Evolutionary conservation across 2,797 vertebrate species (phyloP), one percentile per base, ranked within the genome.

Genomic region (Microhierax caerulescens): DNA sequence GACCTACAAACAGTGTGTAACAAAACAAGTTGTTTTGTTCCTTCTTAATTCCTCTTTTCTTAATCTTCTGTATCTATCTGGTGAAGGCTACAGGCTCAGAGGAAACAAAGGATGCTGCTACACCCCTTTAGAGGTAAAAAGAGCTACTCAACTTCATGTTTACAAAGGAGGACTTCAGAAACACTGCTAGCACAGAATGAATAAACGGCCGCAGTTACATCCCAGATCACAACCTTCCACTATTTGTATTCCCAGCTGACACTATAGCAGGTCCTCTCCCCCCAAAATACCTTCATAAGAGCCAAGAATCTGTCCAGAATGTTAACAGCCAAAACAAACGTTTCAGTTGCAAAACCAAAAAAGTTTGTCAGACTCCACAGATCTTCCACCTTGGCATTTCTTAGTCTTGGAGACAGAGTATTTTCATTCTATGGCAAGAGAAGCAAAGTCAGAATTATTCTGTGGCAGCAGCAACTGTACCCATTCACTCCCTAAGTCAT

Each of bases 281-380:
- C 37, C 15, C 2, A 1, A 22, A 39, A 90, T 98, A 99, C 99
- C 99, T 99, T 99, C 98, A 99, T 99, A 94, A 99, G 98, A 93
- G 99, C 99, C 97, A 99, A 95, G 97, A 99, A 99, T 97, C 99
- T 98, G 98, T 99, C 99, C 97, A 99, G 97, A 97, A 99, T 98
- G 98, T 99, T 99, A 56, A 99, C 99, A 67, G 99, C 99, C 97
- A 99, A 97, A 92, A 99, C 99, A 91, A 99, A 99, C 3, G 99
- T 99, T 98, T 99, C 99, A 7, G 99, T 99, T 96, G 98, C 98
- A 97, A 99, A 99, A 75, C 99, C 99, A 13, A 99, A 99, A 96
- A 99, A 99, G 97, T 98, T 99, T 92, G 99, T 99, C 96, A 99
- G 97, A 73, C 99, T 99, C 99, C 99, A 99, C 59, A 99, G 98